These are phyloP conservation scores for Napeogenes sylphis DNA, from an alignment of 2,888 invertebrate genomes.

Conservation along the genomic window DNA sequence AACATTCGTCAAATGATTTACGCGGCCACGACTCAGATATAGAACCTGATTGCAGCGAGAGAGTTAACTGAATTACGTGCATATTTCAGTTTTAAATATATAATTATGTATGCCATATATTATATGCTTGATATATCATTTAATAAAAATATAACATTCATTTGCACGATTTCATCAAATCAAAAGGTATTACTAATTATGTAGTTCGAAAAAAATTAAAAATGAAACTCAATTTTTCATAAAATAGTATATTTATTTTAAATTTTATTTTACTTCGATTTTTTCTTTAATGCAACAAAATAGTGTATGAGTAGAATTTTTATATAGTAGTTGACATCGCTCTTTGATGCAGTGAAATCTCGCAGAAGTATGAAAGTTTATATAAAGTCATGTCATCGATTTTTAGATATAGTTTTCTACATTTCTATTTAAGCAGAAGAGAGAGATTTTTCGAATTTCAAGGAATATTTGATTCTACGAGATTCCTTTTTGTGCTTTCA, in stretches of 20 bases:
- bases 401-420: conserved; percentile 36
- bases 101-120: not conserved
- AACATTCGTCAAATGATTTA: conserved; percentile 33
- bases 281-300: not conserved
- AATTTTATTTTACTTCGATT: too few species aligned
- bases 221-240: too few species aligned
- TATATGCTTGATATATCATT: not conserved
- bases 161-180: too few species aligned
- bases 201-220: too few species aligned
- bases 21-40: conserved; percentile 30
- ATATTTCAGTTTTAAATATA: conserved; percentile 7
- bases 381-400: conserved; percentile 42
- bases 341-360: not conserved
- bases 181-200: too few species aligned
- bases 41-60: conserved; percentile 21
- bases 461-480: not conserved
- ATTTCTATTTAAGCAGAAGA: conserved; percentile 26
- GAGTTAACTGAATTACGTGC: conserved; percentile 16
- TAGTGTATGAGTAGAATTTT: conserved; percentile 7
- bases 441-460: too few species aligned
- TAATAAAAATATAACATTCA: not conserved
- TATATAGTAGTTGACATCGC: conserved; percentile 10
- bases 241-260: too few species aligned
- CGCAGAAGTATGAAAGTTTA: conserved; percentile 23
- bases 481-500: conserved; percentile 8